Evolutionary conservation across 2,797 vertebrate species (phyloP).

Genomic region (Ibycter americanus): DNA sequence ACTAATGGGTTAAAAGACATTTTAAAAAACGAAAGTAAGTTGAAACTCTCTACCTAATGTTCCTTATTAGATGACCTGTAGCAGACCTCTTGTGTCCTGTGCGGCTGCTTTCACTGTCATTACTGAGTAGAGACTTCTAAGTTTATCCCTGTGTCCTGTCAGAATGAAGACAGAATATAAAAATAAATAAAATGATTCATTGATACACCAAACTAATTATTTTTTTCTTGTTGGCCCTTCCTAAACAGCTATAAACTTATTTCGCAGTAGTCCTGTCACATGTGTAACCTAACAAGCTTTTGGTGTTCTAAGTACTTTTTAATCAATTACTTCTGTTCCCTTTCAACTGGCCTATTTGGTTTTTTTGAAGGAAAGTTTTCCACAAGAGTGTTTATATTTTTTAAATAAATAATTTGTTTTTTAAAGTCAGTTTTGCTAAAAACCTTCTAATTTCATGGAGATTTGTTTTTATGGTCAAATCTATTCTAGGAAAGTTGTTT

Average conservation of each 20-base stretch:
- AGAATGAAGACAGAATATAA: background rate
- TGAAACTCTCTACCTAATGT: background rate
- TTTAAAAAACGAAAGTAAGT: background rate
- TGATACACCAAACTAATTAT: background rate
- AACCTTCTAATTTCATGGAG: background rate
- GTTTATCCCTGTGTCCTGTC: background rate
- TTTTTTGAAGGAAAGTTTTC: background rate
- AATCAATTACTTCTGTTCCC: background rate
- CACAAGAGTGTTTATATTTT: background rate
- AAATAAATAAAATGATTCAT: background rate
- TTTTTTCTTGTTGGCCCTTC: background rate
- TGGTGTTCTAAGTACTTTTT: background rate
- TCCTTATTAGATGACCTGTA: background rate
- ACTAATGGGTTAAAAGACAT: background rate
- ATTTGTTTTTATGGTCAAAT: background rate
- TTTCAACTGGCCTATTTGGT: background rate
- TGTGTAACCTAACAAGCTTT: background rate
- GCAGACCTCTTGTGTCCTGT: accelerated
- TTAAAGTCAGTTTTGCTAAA: background rate
- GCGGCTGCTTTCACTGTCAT: background rate
- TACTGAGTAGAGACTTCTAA: background rate
- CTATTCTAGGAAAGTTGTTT: background rate
- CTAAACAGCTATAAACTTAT: background rate
- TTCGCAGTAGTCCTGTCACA: background rate
- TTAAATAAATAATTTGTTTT: background rate